These are phyloP conservation scores for Dicroscelio sp. DNA, from an alignment of 2,888 invertebrate species.

Conservation along the genomic window DNA sequence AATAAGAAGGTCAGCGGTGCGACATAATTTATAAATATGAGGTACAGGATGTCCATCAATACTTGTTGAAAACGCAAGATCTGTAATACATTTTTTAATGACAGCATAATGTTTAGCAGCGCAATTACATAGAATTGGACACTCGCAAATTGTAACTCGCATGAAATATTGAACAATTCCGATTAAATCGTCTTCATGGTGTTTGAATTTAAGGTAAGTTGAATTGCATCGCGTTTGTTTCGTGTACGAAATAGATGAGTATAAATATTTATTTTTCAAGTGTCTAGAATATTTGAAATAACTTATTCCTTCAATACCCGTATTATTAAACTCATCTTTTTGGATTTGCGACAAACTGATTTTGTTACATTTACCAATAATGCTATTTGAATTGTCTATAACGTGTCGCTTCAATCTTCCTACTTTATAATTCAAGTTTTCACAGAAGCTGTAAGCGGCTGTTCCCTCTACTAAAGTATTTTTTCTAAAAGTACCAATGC, in stretches of 20 bases:
- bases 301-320: background rate
- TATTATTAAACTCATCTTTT: background rate
- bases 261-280: slow-evolving; percentile 23
- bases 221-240: background rate
- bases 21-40: background rate
- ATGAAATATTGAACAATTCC: background rate
- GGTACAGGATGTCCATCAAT: background rate
- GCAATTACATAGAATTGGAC: slow-evolving; percentile 40
- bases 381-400: background rate
- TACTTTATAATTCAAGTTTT: background rate
- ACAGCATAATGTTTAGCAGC: slow-evolving; percentile 31
- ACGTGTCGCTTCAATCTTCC: background rate
- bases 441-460: background rate
- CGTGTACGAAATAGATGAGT: background rate
- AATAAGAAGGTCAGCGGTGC: background rate
- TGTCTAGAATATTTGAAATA: background rate
- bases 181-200: background rate
- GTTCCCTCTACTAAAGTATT: background rate
- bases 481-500: background rate
- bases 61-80: background rate
- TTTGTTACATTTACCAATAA: background rate
- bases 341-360: background rate
- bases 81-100: background rate
- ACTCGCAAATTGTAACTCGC: background rate
- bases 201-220: background rate